These are phyloP conservation scores for Anadara kagoshimensis DNA, from an alignment of 1,140 invertebrate genomes.

Conservation along the genomic window DNA sequence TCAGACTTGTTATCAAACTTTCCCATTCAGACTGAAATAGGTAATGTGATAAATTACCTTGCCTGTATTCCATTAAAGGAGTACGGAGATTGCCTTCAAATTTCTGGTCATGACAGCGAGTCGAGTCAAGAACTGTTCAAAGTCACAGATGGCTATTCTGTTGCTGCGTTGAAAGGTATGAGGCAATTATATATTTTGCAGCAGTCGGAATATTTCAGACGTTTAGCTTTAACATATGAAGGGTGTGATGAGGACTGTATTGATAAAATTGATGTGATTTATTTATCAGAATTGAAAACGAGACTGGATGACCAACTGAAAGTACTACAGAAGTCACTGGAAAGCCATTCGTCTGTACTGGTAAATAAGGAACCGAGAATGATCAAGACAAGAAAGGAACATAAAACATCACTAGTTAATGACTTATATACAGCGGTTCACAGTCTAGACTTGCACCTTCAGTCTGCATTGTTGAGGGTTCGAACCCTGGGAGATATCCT, in stretches of 20 bases:
- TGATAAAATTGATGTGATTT: not conserved
- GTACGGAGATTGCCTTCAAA: slow-evolving; percentile 45
- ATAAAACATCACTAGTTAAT: not conserved
- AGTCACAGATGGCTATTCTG: slow-evolving; percentile 45
- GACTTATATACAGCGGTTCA: slow-evolving; percentile 53
- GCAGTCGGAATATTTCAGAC: slow-evolving; percentile 41
- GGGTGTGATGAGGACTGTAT: slow-evolving; percentile 10
- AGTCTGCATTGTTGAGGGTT: slow-evolving; percentile 50
- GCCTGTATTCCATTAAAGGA: slow-evolving; percentile 41
- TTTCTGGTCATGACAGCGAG: slow-evolving; percentile 10
- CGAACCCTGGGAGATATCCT: slow-evolving; percentile 30
- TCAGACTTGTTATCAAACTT: slow-evolving; percentile 10
- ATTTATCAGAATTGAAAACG: too few relatives aligned
- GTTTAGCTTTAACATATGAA: slow-evolving; percentile 24
- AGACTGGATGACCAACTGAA: too few relatives aligned
- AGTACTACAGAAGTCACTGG: slow-evolving; percentile 7
- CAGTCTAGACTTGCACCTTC: slow-evolving; percentile 59
- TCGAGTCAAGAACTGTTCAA: slow-evolving; percentile 21
- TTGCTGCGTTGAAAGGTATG: slow-evolving; percentile 40
- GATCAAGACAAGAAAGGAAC: too few relatives aligned
- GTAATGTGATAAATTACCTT: slow-evolving; percentile 33
- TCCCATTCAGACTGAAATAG: slow-evolving; percentile 24
- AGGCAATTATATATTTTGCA: slow-evolving; percentile 40
- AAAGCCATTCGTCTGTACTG: slow-evolving; percentile 15
- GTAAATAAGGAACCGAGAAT: not conserved